phyloP scores from a whole-genome alignment of 2,113 vertebrate genomes.

The Accipiter cooperii region DNA sequence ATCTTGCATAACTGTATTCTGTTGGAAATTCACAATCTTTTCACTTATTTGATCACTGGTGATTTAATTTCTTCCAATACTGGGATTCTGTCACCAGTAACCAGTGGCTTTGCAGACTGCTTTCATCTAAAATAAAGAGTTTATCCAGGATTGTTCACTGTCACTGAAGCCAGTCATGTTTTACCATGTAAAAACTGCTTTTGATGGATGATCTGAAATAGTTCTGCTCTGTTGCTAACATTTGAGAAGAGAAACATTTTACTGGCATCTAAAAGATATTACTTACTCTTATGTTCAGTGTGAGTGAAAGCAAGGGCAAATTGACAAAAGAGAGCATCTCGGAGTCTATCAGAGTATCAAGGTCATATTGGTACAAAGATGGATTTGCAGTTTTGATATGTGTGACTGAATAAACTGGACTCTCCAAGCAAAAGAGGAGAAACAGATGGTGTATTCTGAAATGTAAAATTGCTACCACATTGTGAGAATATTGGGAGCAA shows the following conservation, averaged over 20 bases:
- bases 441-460: conserved; percentile 32
- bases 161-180: not conserved
- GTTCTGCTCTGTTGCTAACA: not conserved
- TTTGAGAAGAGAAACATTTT: not conserved
- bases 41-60: not conserved
- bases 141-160: not conserved
- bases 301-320: conserved; percentile 9
- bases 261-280: not conserved
- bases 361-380: not conserved
- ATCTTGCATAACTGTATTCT: not conserved
- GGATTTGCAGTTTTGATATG: not conserved
- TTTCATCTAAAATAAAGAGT: not conserved
- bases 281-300: not conserved
- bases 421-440: conserved; percentile 9
- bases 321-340: not conserved
- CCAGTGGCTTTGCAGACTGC: not conserved
- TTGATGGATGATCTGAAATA: not conserved
- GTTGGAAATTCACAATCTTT: not conserved
- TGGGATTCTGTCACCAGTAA: not conserved
- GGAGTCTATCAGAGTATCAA: not conserved
- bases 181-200: not conserved
- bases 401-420: conserved; percentile 13
- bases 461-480: not conserved
- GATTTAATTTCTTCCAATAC: not conserved
- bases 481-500: not conserved